A percentile compares a stretch with the other conserved stretches of the same genome.
Conservation (phyloP, 2,797 vertebrate species). For the Coracias cyanogaster region DNA sequence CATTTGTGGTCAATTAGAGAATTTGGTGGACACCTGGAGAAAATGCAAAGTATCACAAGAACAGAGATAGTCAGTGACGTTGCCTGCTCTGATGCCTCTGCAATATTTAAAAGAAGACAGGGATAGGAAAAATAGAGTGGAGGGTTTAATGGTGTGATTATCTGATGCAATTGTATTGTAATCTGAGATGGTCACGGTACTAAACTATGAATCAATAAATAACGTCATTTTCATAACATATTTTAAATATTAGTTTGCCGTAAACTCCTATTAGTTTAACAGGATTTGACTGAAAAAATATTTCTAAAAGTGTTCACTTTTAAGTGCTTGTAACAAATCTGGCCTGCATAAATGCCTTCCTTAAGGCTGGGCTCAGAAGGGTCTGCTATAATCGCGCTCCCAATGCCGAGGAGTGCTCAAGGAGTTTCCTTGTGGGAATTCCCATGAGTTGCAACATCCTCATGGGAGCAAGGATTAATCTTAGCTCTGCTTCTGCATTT, state of each 20-base stretch:
- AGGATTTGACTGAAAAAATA: neutral
- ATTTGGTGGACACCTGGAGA: neutral
- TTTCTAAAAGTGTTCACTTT: neutral
- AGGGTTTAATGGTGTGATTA: neutral
- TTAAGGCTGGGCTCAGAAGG: neutral
- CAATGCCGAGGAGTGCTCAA: neutral
- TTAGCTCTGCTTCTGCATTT: neutral
- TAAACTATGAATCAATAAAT: neutral
- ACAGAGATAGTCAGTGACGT: neutral
- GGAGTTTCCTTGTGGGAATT: neutral
- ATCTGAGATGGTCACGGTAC: neutral
- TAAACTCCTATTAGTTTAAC: neutral
- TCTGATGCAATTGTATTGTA: neutral
- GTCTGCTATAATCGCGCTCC: neutral
- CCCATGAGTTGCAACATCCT: neutral
- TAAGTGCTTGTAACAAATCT: neutral
- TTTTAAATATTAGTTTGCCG: neutral
- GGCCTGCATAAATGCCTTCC: neutral
- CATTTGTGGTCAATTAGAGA: neutral
- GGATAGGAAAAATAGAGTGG: neutral
- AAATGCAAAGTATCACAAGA: neutral
- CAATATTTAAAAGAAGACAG: neutral
- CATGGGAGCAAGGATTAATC: neutral
- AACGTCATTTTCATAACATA: neutral
- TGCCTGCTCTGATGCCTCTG: neutral